A percentile compares a stretch with the other conserved stretches of the same genome.
phyloP scores from a whole-genome alignment of 2,113 vertebrate genomes.

The Azemiops feae region DNA sequence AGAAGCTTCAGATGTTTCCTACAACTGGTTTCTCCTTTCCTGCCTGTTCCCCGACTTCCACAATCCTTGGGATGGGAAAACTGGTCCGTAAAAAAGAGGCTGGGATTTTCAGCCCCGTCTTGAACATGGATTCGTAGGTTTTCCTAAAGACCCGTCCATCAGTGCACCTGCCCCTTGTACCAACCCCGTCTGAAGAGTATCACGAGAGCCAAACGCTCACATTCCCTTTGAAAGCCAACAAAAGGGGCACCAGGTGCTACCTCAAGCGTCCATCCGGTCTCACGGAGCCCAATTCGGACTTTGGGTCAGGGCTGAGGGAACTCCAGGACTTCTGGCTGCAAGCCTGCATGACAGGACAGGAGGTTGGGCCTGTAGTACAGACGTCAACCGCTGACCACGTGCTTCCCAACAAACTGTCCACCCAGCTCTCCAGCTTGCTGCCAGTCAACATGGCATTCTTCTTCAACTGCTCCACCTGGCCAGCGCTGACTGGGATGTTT shows the following conservation, averaged over 20 bases:
- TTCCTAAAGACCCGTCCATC: not conserved
- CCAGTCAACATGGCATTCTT: slow-evolving; percentile 81
- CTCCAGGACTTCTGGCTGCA: slow-evolving; percentile 93
- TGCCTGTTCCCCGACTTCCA: no score
- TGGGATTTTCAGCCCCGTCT: not conserved
- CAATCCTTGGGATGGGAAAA: not conserved
- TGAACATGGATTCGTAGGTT: not conserved
- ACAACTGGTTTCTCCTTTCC: not conserved
- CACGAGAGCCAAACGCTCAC: slow-evolving; percentile 24
- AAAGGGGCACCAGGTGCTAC: slow-evolving; percentile 76
- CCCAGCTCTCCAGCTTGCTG: slow-evolving; percentile 82
- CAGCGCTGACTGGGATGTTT: slow-evolving; percentile 83
- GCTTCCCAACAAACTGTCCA: slow-evolving; percentile 82
- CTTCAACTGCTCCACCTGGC: slow-evolving; percentile 82
- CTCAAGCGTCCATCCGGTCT: slow-evolving; percentile 89
- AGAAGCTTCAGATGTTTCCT: not conserved
- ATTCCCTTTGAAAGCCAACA: slow-evolving; percentile 57
- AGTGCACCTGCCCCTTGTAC: not conserved
- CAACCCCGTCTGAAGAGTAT: not conserved
- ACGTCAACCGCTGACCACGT: slow-evolving; percentile 89
- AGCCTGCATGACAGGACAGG: slow-evolving; percentile 88
- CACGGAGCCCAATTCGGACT: slow-evolving; percentile 84
- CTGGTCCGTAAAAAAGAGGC: not conserved
- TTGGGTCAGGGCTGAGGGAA: slow-evolving; percentile 93
- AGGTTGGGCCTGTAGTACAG: slow-evolving; percentile 77